Evolutionary conservation across 2,113 vertebrate species (phyloP).

Genomic region (Trematocara nigrifrons): DNA sequence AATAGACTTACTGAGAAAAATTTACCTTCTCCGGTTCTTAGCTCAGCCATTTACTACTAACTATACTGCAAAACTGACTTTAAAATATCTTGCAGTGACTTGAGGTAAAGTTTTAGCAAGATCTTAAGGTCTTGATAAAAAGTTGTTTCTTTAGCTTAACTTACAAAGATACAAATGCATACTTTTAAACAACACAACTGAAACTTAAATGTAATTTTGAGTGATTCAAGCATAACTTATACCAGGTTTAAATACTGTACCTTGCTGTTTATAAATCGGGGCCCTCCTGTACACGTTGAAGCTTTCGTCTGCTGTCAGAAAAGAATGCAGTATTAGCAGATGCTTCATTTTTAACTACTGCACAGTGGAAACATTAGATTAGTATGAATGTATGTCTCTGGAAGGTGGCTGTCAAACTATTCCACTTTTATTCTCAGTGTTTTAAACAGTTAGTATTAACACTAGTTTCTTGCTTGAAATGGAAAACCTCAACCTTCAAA

Average conservation of each 20-base stretch:
- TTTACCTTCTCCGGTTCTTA: not conserved
- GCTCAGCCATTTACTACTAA: not conserved
- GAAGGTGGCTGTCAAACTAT: not conserved
- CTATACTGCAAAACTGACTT: not conserved
- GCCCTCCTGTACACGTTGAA: slow-evolving; percentile 94
- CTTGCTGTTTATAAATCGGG: slow-evolving; percentile 96
- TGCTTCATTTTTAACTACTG: not conserved
- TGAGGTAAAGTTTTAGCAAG: not conserved
- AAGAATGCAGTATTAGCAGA: not conserved
- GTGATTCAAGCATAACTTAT: not conserved
- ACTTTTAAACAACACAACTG: not conserved
- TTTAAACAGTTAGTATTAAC: not conserved
- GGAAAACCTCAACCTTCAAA: not conserved
- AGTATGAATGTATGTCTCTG: not conserved
- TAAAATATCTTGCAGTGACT: not conserved
- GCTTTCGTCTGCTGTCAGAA: slow-evolving; percentile 86
- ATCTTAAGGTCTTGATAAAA: not conserved
- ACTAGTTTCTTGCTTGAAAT: not conserved
- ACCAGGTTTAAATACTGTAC: slow-evolving; percentile 60
- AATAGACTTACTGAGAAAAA: not conserved
- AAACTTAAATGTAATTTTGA: not conserved
- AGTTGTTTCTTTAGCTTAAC: not conserved
- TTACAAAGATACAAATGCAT: not conserved
- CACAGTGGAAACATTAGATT: not conserved
- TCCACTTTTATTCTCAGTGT: not conserved